Base-by-base conservation (phyloP, 1,140 invertebrate genomes). In the Cherax destructor region DNA sequence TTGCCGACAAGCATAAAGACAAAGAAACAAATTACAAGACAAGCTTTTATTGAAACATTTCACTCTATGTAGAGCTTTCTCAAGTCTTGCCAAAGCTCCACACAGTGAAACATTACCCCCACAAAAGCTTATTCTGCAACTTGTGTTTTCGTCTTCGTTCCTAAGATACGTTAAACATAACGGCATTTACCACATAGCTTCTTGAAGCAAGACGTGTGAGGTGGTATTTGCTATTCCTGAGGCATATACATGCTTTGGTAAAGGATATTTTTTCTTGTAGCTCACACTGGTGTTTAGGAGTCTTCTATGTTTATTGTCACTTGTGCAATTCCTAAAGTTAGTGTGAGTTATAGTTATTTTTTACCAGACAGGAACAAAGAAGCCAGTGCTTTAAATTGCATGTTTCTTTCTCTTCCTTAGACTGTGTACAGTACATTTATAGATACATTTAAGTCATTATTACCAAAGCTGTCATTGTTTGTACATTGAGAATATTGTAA, bases 361-460 rank as follows among this genome's bases (percentile, higher is more conserved):
- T 49, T 69, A 30, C 83, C n/a, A 74, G 21, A 49, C 41, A 47
- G 69, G 21, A 49, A 69, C 11, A 72, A 74, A 72, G 41, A 74
- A 74, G 49, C 47, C 47, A 74, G 49, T 85, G 83, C 61, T 85
- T 65, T 85, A 47, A 85, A 41, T 85, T 85, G 65, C 83, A 85
- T 85, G 83, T 85, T 85, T 85, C 69, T 85, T 85, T 85, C 83
- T 85, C 83, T 85, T 85, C 83, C 83, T 69, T 85, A 85, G 83
- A 85, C 83, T 74, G 69, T 72, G 69, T 85, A 74, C 50, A 72
- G 69, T 72, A 85, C 69, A 85, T 85, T 85, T 30, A 85, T 72
- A 72, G 69, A 47, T 74, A 85, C 18, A 72, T 50, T 85, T 85
- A 85, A 85, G 83, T 85, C 83, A 85, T 85, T 72, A 85, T 85